phyloP scores from a whole-genome alignment of 2,797 vertebrate species.

The Poeciliopsis paucimaculata region DNA sequence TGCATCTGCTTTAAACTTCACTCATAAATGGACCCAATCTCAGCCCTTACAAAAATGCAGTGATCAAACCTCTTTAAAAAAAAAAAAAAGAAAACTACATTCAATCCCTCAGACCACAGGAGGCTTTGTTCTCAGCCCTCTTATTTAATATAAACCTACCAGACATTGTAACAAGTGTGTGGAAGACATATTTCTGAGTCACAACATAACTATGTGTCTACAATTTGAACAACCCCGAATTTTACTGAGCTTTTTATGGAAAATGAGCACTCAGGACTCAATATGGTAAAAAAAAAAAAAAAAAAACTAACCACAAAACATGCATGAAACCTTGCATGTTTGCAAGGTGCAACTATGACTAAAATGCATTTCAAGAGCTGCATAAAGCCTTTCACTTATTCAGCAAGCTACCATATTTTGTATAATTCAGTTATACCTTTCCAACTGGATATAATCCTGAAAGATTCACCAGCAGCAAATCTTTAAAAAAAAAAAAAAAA shows the following conservation, averaged over 20 bases:
- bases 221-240: not conserved
- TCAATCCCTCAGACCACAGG: not conserved
- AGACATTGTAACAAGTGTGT: not conserved
- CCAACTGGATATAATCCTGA: not conserved
- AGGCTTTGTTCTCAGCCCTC: not conserved
- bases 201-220: not conserved
- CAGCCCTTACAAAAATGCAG: not conserved
- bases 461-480: not conserved
- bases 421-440: not conserved
- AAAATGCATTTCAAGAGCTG: not conserved
- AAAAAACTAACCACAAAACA: not conserved
- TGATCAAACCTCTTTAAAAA: not conserved
- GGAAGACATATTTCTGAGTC: not conserved
- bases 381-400: not conserved
- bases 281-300: not conserved
- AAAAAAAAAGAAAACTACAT: not conserved
- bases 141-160: not conserved
- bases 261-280: not conserved
- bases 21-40: not conserved
- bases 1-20: not conserved
- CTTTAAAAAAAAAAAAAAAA: not conserved
- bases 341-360: not conserved
- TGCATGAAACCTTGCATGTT: not conserved
- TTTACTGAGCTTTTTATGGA: not conserved
- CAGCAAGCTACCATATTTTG: not conserved